These are phyloP conservation scores for Leptopterna dolabrata DNA, from an alignment of 2,888 invertebrate genomes.

Conservation along the genomic window DNA sequence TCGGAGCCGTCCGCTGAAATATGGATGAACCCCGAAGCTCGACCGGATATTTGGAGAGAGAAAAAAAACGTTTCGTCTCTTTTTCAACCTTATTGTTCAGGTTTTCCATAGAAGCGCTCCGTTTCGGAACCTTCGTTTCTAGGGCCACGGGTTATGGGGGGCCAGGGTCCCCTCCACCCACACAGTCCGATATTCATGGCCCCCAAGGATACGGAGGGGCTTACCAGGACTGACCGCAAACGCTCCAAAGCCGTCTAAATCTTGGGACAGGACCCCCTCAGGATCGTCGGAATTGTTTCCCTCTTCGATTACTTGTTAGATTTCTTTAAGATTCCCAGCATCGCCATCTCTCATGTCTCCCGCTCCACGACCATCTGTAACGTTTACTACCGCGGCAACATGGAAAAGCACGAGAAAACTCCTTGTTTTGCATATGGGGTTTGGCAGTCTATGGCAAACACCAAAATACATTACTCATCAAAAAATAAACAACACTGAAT, in stretches of 20 bases:
- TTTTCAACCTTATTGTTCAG: not conserved
- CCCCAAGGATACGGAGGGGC: not conserved
- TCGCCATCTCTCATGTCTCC: constrained; percentile 4
- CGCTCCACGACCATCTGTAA: not conserved
- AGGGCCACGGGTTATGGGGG: not conserved
- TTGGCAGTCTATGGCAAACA: not conserved
- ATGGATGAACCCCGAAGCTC: constrained; percentile 6
- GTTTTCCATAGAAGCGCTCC: not conserved
- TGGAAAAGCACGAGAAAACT: constrained; percentile 6
- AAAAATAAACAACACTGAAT: too few relatives aligned
- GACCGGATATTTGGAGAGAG: constrained; percentile 24
- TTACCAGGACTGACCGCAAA: not conserved
- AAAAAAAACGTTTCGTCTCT: not conserved
- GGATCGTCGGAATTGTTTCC: constrained; percentile 42
- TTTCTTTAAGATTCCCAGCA: constrained; percentile 40
- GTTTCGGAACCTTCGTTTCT: not conserved
- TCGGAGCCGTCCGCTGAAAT: constrained; percentile 11
- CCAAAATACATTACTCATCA: too few relatives aligned
- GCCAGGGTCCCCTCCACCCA: not conserved
- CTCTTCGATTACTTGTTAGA: constrained; percentile 48
- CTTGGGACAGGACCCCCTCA: constrained; percentile 23
- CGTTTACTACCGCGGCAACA: constrained; percentile 42
- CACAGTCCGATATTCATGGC: constrained; percentile 4
- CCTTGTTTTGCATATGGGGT: too few relatives aligned
- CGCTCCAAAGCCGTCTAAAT: constrained; percentile 19